Evolutionary conservation across 2,888 invertebrate species (phyloP).

Genomic region (Pycnomerus fuliginosus): DNA sequence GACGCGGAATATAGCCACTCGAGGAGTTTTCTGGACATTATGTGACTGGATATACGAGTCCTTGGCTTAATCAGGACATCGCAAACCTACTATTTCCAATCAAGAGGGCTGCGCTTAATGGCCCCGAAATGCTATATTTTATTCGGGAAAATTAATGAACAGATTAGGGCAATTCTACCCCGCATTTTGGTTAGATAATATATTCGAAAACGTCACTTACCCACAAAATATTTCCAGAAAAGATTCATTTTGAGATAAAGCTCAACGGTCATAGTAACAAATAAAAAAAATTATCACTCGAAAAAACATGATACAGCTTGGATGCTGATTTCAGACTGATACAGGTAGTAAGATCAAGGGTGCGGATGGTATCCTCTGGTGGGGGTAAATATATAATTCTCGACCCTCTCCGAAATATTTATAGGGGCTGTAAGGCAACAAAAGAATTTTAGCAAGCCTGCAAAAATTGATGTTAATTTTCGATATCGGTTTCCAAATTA

Average conservation of each 20-base stretch:
- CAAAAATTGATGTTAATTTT: conserved; percentile 46
- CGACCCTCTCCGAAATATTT: conserved; percentile 33
- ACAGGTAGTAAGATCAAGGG: conserved; percentile 36
- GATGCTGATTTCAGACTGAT: conserved; percentile 38
- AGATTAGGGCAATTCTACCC: conserved; percentile 10
- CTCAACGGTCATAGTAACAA: conserved; percentile 39
- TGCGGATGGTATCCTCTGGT: conserved; percentile 33
- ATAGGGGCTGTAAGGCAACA: conserved; percentile 28
- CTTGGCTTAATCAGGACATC: conserved; percentile 46
- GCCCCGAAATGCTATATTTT: conserved; percentile 32
- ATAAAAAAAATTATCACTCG: too few species aligned
- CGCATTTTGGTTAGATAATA: not conserved
- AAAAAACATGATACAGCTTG: too few species aligned
- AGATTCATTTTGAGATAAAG: conserved; percentile 41
- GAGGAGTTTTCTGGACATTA: conserved; percentile 49
- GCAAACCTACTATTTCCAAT: conserved; percentile 48
- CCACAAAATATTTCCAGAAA: conserved; percentile 39
- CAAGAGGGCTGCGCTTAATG: conserved; percentile 50
- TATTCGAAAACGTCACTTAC: conserved; percentile 31
- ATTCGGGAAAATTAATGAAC: conserved; percentile 31
- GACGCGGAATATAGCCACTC: conserved; percentile 49
- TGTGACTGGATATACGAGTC: conserved; percentile 41
- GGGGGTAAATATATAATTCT: conserved; percentile 39
- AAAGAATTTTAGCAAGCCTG: conserved; percentile 37
- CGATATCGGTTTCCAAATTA: conserved; percentile 32